Evolutionary conservation across 2,797 vertebrate genomes (phyloP), one percentile per base, ranked within the genome.

Genomic region (Gymnodraco acuticeps): DNA sequence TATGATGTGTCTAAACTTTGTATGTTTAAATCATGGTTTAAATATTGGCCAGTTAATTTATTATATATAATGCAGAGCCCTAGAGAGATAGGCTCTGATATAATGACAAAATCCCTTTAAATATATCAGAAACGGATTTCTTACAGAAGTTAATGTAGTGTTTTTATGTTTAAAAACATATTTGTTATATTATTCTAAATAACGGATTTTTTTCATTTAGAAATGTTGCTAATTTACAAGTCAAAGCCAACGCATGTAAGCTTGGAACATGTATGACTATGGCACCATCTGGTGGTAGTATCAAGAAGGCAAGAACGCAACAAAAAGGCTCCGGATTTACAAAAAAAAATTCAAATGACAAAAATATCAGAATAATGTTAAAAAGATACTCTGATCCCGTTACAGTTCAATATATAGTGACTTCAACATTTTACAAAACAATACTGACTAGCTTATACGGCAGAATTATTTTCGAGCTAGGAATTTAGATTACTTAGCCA

Each of bases 401-500:
- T 2, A 52, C 19, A 75, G 20, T 47, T 31, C 5, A 4, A 48
- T 27, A 33, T 3, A 46, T 20, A 16, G 6, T 11, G 13, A 64
- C 16, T 53, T 31, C 5, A 41, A 46, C 14, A 61, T 54, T 81
- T 60, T 3, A 23, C 42, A 52, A 54, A 65, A 60, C 31, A 68
- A 16, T 3, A 19, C 4, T 55, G 50, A 65, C 15, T 16, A 53
- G 43, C 16, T 54, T 52, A 48, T 20, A 48, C 2, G 19, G 23
- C 16, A 11, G 10, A 3, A 64, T 51, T 50, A 61, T n/a, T 65
- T 60, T 33, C 11, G 73, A 77, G 50, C 67, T 52, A 73, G 41
- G 10, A 46, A 54, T 74, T 58, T 9, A 53, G 15, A 70, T 60
- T 2, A 59, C 15, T 75, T 4, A n/a, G 53, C 12, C 54, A 75